Conservation (phyloP, 1,140 invertebrate species). For the Berghia stephanieae region DNA sequence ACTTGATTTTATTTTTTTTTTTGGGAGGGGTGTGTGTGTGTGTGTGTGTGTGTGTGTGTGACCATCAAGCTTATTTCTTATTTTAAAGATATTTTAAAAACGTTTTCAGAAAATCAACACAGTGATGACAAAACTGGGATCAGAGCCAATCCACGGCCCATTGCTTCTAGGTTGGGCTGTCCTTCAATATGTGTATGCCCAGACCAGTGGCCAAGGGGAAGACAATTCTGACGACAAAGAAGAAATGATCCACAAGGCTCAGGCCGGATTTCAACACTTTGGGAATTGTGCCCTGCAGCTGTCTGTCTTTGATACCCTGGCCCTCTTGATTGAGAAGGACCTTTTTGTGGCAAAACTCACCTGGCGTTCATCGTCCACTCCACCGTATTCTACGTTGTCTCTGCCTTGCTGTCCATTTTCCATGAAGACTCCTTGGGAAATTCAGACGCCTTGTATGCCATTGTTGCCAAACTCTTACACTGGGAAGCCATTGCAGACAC, state of each 20-base stretch:
- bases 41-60: background rate
- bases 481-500: conserved; percentile 25
- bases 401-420: conserved; percentile 45
- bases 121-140: conserved; percentile 49
- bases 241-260: background rate
- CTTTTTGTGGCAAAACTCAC: conserved; percentile 53
- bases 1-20: background rate
- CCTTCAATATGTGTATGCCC: conserved; percentile 46
- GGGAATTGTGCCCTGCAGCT: conserved; percentile 63
- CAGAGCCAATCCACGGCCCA: conserved; percentile 56
- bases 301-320: conserved; percentile 59
- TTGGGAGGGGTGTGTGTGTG: background rate
- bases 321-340: conserved; percentile 48
- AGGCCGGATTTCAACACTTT: too few species aligned
- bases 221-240: background rate
- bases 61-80: background rate
- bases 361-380: conserved; percentile 37
- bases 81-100: background rate
- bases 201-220: conserved; percentile 16
- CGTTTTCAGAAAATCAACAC: conserved; percentile 54
- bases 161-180: conserved; percentile 65
- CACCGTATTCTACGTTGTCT: conserved; percentile 47
- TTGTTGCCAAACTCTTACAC: conserved; percentile 10
- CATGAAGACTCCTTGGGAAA: conserved; percentile 52
- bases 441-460: conserved; percentile 12